Evolutionary conservation across 2,797 vertebrate species (phyloP).

Genomic region (Amphiprion clarkii): DNA sequence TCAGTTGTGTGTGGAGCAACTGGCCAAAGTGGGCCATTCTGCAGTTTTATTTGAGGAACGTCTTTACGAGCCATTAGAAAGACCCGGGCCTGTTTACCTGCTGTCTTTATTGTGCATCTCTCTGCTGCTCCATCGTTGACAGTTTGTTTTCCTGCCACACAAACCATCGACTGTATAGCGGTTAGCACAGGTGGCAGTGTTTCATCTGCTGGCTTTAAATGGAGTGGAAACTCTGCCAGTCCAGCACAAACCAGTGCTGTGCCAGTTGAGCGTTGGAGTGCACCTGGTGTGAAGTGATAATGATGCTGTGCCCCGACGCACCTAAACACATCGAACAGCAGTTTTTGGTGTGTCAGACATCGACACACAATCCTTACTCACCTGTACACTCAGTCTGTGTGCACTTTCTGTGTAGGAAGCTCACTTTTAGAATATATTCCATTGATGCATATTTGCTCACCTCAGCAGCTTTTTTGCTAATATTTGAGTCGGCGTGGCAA

Average conservation of each 20-base stretch:
- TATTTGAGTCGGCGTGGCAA: neutral
- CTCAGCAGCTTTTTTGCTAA: neutral
- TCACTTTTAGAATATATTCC: neutral
- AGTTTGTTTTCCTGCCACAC: constrained; percentile 33
- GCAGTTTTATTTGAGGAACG: neutral
- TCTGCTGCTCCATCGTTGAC: constrained; percentile 3
- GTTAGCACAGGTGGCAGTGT: constrained; percentile 43
- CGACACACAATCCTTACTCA: neutral
- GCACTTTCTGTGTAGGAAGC: neutral
- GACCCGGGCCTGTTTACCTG: neutral
- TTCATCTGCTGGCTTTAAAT: constrained; percentile 56
- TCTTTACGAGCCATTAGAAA: neutral
- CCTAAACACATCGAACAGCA: constrained; percentile 27
- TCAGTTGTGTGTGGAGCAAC: neutral
- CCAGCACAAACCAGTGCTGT: constrained; percentile 32
- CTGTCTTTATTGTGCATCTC: constrained; percentile 1
- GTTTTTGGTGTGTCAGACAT: constrained; percentile 1
- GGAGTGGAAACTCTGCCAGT: constrained; percentile 54
- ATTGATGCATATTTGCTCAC: neutral
- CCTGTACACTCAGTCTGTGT: neutral
- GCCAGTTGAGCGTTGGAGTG: constrained; percentile 39
- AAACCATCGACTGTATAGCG: constrained; percentile 15
- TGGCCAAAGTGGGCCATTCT: neutral
- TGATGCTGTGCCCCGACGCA: constrained; percentile 15
- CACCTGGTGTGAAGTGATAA: constrained; percentile 16